A percentile compares a stretch with the other conserved stretches of the same genome.
Evolutionary conservation across 2,888 invertebrate species (phyloP).

Genomic region (Chymomyza procnemis): DNA sequence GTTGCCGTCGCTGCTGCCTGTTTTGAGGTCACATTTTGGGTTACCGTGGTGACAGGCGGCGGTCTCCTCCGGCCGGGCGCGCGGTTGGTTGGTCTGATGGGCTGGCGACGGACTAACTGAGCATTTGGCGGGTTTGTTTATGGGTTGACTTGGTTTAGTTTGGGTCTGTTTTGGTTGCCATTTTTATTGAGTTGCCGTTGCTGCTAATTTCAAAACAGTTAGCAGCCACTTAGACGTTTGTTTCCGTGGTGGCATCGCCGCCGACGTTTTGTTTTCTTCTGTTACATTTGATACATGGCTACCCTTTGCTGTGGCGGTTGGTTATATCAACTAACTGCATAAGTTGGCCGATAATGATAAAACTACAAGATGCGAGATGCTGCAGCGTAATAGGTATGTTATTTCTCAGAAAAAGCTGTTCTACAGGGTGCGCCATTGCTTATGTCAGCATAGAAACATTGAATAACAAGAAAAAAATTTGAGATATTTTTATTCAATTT

Average conservation of each 20-base stretch:
- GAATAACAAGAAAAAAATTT: too few relatives aligned
- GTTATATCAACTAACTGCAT: too few relatives aligned
- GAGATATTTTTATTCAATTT: too few relatives aligned
- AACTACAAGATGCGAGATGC: too few relatives aligned
- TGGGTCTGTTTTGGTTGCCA: neutral
- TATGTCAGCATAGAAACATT: too few relatives aligned
- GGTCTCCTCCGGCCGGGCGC: neutral
- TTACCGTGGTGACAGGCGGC: slow-evolving; percentile 48
- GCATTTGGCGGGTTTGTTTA: neutral
- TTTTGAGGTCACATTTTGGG: slow-evolving; percentile 60
- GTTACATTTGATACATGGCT: too few relatives aligned
- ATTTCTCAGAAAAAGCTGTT: too few relatives aligned
- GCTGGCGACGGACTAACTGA: neutral
- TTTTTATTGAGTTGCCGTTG: slow-evolving; percentile 45
- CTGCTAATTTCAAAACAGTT: slow-evolving; percentile 50
- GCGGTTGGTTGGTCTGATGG: neutral
- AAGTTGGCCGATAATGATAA: too few relatives aligned
- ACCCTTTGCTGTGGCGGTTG: too few relatives aligned
- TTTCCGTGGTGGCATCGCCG: slow-evolving; percentile 8
- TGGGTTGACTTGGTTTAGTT: neutral
- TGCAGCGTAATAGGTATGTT: too few relatives aligned
- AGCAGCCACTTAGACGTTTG: slow-evolving; percentile 45
- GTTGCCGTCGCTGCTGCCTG: neutral
- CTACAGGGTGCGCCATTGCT: too few relatives aligned
- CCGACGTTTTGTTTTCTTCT: neutral